These are phyloP conservation scores for Cenopis cana DNA, from an alignment of 2,888 invertebrate genomes.

Conservation along the genomic window DNA sequence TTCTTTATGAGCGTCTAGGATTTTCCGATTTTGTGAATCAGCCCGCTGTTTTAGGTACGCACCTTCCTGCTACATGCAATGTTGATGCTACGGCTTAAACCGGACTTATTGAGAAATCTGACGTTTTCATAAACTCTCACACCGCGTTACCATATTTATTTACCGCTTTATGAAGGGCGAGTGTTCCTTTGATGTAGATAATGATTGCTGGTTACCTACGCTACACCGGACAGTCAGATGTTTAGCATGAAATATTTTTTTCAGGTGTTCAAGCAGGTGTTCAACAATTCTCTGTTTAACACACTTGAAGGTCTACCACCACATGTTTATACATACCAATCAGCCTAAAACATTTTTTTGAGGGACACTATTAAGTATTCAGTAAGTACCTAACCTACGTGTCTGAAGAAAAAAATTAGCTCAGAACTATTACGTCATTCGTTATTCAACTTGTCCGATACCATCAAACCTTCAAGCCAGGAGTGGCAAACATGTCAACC, in stretches of 20 bases:
- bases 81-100: not conserved
- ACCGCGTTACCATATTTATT: not conserved
- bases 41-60: not conserved
- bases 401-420: too few relatives aligned
- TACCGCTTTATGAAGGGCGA: not conserved
- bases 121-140: not conserved
- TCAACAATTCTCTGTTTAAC: too few relatives aligned
- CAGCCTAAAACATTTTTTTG: too few relatives aligned
- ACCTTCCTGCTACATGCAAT: not conserved
- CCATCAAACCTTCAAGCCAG: not conserved
- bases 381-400: too few relatives aligned
- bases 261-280: too few relatives aligned
- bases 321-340: too few relatives aligned
- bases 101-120: not conserved
- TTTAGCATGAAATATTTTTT: not conserved
- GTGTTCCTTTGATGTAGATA: not conserved
- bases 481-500: not conserved
- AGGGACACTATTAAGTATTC: too few relatives aligned
- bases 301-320: too few relatives aligned
- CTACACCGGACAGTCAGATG: not conserved
- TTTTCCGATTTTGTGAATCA: too few relatives aligned
- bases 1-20: too few relatives aligned
- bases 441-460: not conserved
- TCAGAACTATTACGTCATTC: too few relatives aligned
- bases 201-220: not conserved